Conservation (phyloP, 2,888 invertebrate genomes). For the Parnassius apollo region DNA sequence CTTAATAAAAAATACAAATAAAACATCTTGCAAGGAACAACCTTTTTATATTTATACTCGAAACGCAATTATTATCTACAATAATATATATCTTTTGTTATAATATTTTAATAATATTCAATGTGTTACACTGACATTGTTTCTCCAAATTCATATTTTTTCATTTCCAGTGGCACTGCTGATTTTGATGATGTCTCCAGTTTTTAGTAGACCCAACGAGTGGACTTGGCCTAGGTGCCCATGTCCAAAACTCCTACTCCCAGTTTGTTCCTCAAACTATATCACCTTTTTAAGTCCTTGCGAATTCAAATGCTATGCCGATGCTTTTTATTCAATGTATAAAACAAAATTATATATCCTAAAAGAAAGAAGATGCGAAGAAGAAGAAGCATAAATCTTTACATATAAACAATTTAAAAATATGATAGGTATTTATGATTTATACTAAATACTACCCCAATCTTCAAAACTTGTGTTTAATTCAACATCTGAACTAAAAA, state of each 20-base stretch:
- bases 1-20: not conserved
- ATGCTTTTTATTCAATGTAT: not conserved
- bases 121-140: not conserved
- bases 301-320: constrained; percentile 21
- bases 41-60: no score
- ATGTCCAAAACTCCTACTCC: constrained; percentile 12
- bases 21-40: not conserved
- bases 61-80: no score
- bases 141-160: constrained; percentile 2
- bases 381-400: not conserved
- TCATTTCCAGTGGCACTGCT: constrained; percentile 18
- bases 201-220: constrained; percentile 9
- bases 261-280: constrained; percentile 21
- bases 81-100: no score
- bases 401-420: no score
- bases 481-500: no score
- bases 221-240: constrained; percentile 8
- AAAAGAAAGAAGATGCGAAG: constrained; percentile 14
- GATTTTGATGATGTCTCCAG: constrained; percentile 21
- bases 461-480: no score
- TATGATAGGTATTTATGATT: no score
- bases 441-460: no score
- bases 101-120: no score
- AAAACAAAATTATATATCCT: constrained; percentile 11
- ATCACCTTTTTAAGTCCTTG: constrained; percentile 13